Percentiles rank a stretch among this genome's conserved stretches.
Evolutionary conservation across 2,113 vertebrate genomes (phyloP).

Genomic region (Prochilodus magdalenae): DNA sequence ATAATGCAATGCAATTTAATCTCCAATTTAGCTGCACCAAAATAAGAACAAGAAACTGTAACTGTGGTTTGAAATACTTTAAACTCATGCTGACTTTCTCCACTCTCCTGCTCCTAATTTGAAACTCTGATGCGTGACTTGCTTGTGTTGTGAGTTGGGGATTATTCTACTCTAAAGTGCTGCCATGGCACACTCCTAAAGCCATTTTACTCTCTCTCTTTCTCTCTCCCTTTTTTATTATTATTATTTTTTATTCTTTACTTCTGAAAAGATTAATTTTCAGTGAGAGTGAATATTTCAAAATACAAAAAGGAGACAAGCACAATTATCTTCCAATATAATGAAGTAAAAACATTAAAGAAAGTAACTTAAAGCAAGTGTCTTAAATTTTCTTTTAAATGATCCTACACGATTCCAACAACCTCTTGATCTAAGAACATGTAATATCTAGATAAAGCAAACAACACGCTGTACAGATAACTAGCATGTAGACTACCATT

Average conservation of each 20-base stretch:
- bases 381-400: too few relatives aligned
- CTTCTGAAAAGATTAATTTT: background rate
- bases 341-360: too few relatives aligned
- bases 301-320: too few relatives aligned
- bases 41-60: conserved; percentile 56
- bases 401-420: too few relatives aligned
- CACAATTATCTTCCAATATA: too few relatives aligned
- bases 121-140: conserved; percentile 48
- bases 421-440: too few relatives aligned
- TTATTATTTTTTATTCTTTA: background rate
- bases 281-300: background rate
- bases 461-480: too few relatives aligned
- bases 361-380: too few relatives aligned
- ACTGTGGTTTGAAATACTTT: conserved; percentile 53
- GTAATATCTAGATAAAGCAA: too few relatives aligned
- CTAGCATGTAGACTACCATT: too few relatives aligned
- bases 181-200: conserved; percentile 15
- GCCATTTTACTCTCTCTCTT: background rate
- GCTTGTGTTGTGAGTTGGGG: conserved; percentile 19
- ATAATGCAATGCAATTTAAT: conserved; percentile 58
- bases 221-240: too few relatives aligned
- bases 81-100: conserved; percentile 33
- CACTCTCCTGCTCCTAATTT: conserved; percentile 26
- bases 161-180: conserved; percentile 46
- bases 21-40: conserved; percentile 57